phyloP scores from a whole-genome alignment of 2,888 invertebrate genomes.

The Sisyra nigra region DNA sequence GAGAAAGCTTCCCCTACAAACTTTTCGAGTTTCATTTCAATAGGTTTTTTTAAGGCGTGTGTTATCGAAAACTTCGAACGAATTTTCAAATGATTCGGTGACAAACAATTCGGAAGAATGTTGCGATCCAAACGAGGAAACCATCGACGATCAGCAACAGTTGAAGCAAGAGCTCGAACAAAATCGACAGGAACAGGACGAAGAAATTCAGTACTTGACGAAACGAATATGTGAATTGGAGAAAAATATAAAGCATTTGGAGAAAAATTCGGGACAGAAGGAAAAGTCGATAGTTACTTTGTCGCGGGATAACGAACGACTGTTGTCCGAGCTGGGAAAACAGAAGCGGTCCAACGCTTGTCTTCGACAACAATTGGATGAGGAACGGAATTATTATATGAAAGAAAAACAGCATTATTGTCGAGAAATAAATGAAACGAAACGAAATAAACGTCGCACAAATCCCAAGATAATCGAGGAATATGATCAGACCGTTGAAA shows the following conservation, averaged over 20 bases:
- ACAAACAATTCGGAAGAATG: too few species aligned
- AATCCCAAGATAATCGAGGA: conserved; percentile 14
- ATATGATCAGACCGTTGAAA: conserved; percentile 19
- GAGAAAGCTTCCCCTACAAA: too few species aligned
- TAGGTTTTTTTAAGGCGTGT: too few species aligned
- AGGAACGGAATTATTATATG: conserved; percentile 35
- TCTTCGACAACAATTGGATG: conserved; percentile 34
- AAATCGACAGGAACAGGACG: background rate
- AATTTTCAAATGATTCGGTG: too few species aligned
- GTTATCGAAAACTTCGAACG: too few species aligned
- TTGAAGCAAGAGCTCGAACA: too few species aligned
- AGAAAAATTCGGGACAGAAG: conserved; percentile 15
- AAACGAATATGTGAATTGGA: background rate
- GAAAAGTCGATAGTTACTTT: conserved; percentile 30
- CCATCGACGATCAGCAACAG: too few species aligned
- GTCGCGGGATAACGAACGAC: conserved; percentile 33
- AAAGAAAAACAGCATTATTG: conserved; percentile 36
- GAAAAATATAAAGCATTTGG: background rate
- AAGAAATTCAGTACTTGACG: background rate
- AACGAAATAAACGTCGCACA: conserved; percentile 20
- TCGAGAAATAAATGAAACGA: conserved; percentile 29
- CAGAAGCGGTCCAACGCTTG: conserved; percentile 30
- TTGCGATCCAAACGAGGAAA: too few species aligned
- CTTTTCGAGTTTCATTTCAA: too few species aligned
- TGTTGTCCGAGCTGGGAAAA: conserved; percentile 30